phyloP scores from a whole-genome alignment of 1,140 invertebrate species.

The Meloidogyne exigua region DNA sequence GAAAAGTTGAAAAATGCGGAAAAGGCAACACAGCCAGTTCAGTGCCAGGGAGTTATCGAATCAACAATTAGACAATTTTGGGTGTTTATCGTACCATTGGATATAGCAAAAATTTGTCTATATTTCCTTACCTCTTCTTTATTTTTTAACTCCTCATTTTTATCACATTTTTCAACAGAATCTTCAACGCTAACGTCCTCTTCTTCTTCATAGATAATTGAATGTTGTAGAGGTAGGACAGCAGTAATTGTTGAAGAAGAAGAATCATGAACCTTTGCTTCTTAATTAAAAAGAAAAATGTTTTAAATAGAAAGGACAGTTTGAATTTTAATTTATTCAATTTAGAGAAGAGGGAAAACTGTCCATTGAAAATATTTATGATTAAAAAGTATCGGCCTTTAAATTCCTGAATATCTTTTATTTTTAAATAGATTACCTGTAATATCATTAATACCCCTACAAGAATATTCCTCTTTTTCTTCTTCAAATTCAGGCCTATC shows the following conservation, averaged over 20 bases:
- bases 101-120: too few species aligned
- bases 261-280: background rate
- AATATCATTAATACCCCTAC: background rate
- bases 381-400: too few species aligned
- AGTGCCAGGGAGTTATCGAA: too few species aligned
- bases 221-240: background rate
- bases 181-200: slow-evolving; percentile 16
- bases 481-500: slow-evolving; percentile 5
- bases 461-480: background rate
- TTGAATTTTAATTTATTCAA: too few species aligned
- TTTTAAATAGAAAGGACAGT: background rate
- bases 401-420: background rate
- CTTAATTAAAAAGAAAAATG: background rate
- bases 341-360: too few species aligned
- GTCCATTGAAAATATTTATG: too few species aligned
- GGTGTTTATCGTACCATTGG: too few species aligned
- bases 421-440: background rate
- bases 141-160: background rate
- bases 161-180: slow-evolving; percentile 19
- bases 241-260: background rate
- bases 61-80: too few species aligned
- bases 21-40: too few species aligned
- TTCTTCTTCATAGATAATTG: slow-evolving; percentile 29
- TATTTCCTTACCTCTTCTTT: background rate
- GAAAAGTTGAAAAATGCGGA: too few species aligned